Evolutionary conservation across 1,140 invertebrate genomes (phyloP).

Genomic region (Euura lappo): DNA sequence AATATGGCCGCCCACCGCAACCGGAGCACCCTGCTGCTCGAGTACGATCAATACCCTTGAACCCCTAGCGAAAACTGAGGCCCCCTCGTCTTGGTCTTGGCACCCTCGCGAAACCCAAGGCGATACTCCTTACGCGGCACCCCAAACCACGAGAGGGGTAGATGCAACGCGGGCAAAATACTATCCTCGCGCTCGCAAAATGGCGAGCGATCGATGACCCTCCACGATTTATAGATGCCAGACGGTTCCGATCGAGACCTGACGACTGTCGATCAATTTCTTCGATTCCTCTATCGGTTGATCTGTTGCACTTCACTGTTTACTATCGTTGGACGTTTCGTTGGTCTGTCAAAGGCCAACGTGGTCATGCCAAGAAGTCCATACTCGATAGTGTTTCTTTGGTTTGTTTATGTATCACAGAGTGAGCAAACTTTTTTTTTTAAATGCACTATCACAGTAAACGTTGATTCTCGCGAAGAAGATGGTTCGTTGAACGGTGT

Average conservation of each 20-base stretch:
- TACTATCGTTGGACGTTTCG: not conserved
- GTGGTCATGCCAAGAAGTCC: not conserved
- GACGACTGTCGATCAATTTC: not conserved
- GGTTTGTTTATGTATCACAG: too few relatives aligned
- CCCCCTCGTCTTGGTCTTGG: slow-evolving; percentile 18
- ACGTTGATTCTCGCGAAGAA: too few relatives aligned
- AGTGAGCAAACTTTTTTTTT: too few relatives aligned
- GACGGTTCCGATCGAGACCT: not conserved
- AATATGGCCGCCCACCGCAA: slow-evolving; percentile 13
- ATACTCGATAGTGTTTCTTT: too few relatives aligned
- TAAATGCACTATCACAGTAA: too few relatives aligned
- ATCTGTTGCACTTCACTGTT: not conserved
- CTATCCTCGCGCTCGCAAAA: slow-evolving; percentile 39
- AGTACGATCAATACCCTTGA: slow-evolving; percentile 14
- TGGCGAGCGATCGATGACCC: slow-evolving; percentile 54
- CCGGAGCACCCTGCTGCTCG: not conserved
- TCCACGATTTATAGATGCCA: slow-evolving; percentile 9
- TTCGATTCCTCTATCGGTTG: not conserved
- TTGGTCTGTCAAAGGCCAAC: not conserved
- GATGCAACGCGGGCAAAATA: slow-evolving; percentile 14
- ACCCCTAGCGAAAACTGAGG: not conserved
- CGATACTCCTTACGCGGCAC: not conserved
- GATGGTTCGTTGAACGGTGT: too few relatives aligned
- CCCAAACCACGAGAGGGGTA: not conserved
- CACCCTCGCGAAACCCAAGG: slow-evolving; percentile 13